Conservation (phyloP, 2,113 vertebrate genomes). For the Zapus hudsonius region DNA sequence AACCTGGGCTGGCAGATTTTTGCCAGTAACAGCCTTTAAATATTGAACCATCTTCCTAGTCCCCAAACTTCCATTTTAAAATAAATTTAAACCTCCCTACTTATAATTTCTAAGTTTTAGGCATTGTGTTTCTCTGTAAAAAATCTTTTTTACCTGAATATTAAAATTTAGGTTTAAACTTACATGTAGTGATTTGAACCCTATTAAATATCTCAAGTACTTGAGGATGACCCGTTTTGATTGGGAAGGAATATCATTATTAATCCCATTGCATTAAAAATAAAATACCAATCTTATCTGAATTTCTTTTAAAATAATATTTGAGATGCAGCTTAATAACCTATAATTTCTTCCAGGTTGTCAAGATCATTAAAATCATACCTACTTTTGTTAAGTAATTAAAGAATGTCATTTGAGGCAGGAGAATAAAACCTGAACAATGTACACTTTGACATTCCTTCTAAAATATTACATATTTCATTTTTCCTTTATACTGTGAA, state of each 20-base stretch:
- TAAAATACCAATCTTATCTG: background rate
- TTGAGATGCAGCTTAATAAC: background rate
- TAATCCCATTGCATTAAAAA: constrained; percentile 6
- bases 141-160: background rate
- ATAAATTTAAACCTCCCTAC: background rate
- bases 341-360: background rate
- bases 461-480: constrained; percentile 7
- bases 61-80: background rate
- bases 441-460: constrained; percentile 18
- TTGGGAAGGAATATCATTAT: background rate
- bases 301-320: constrained; percentile 29
- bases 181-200: background rate
- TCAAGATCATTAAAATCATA: background rate
- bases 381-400: background rate
- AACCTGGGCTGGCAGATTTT: too few species aligned
- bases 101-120: background rate
- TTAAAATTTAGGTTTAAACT: background rate
- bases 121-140: background rate
- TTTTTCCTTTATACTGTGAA: constrained; percentile 17
- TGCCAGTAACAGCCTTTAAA: too few species aligned
- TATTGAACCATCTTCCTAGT: too few species aligned
- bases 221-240: background rate
- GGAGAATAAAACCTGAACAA: background rate
- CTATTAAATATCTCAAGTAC: background rate
- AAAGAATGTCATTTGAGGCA: background rate